A percentile compares a stretch with the other conserved stretches of the same genome.
phyloP scores from a whole-genome alignment of 2,888 invertebrate species.

The Branchellion lobata region DNA sequence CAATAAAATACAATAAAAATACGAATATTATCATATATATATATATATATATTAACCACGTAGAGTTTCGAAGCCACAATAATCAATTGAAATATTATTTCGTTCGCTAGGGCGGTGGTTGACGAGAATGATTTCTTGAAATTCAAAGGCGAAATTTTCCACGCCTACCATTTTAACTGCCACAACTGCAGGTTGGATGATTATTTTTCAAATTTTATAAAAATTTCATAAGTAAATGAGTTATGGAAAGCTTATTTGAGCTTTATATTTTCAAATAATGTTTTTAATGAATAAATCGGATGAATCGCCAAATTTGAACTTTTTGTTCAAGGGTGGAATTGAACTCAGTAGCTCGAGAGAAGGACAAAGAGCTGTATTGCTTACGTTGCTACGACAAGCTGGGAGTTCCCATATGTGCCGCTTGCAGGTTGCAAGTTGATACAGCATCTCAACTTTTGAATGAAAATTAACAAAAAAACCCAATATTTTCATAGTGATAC shows the following conservation, averaged over 20 bases:
- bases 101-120: slow-evolving; percentile 57
- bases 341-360: slow-evolving; percentile 91
- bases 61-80: too few relatives aligned
- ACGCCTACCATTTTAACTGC: slow-evolving; percentile 98
- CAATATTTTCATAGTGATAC: neutral
- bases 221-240: neutral
- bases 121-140: slow-evolving; percentile 65
- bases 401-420: slow-evolving; percentile 99
- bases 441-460: too few relatives aligned
- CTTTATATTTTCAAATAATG: too few relatives aligned
- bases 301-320: too few relatives aligned
- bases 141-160: slow-evolving; percentile 84
- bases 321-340: slow-evolving; percentile 74
- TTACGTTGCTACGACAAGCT: slow-evolving; percentile 97
- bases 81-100: too few relatives aligned
- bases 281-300: too few relatives aligned
- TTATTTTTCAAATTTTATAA: too few relatives aligned
- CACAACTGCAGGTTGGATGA: slow-evolving; percentile 68
- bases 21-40: too few relatives aligned
- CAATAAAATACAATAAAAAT: too few relatives aligned
- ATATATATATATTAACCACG: too few relatives aligned
- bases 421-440: slow-evolving; percentile 68
- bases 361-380: slow-evolving; percentile 91
- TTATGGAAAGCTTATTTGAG: neutral
- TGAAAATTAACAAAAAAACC: neutral